Conservation (phyloP, 2,113 vertebrate genomes). For the Macquaria ambigua region DNA sequence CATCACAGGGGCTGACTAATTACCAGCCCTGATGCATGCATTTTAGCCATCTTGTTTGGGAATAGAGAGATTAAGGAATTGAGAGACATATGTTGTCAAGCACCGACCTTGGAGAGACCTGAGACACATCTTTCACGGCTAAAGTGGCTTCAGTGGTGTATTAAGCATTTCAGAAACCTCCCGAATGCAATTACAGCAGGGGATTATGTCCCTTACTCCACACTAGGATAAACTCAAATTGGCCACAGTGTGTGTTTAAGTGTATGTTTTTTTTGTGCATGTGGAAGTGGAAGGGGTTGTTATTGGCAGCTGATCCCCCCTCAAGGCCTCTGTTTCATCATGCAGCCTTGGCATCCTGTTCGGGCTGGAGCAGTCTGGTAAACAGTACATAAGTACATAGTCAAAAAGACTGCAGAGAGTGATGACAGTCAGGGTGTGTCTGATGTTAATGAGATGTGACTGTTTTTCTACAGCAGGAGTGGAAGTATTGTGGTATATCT, state of each 20-base stretch:
- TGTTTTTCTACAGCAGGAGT: background rate
- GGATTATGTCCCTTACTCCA: conserved; percentile 70
- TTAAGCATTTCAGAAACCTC: conserved; percentile 53
- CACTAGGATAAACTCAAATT: conserved; percentile 66
- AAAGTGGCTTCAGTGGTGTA: conserved; percentile 57
- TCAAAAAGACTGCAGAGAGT: background rate
- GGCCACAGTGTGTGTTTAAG: conserved; percentile 73
- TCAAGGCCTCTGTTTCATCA: conserved; percentile 45
- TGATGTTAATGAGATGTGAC: conserved; percentile 17
- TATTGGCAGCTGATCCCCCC: conserved; percentile 65
- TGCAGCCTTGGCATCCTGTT: conserved; percentile 10
- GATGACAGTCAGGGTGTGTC: background rate
- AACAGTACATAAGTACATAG: conserved; percentile 7
- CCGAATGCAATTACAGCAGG: conserved; percentile 74
- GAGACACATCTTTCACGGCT: conserved; percentile 46
- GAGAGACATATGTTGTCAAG: conserved; percentile 65
- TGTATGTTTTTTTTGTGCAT: conserved; percentile 58
- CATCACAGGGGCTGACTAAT: conserved; percentile 61
- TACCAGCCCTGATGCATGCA: conserved; percentile 43
- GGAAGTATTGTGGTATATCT: background rate
- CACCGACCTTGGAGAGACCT: conserved; percentile 70
- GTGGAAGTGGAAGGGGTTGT: conserved; percentile 49
- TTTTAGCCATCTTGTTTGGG: conserved; percentile 56
- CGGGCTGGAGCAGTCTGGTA: conserved; percentile 8
- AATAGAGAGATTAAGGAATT: conserved; percentile 75